These are phyloP conservation scores for Thalassoma bifasciatum DNA, from an alignment of 2,113 vertebrate genomes.

Conservation along the genomic window DNA sequence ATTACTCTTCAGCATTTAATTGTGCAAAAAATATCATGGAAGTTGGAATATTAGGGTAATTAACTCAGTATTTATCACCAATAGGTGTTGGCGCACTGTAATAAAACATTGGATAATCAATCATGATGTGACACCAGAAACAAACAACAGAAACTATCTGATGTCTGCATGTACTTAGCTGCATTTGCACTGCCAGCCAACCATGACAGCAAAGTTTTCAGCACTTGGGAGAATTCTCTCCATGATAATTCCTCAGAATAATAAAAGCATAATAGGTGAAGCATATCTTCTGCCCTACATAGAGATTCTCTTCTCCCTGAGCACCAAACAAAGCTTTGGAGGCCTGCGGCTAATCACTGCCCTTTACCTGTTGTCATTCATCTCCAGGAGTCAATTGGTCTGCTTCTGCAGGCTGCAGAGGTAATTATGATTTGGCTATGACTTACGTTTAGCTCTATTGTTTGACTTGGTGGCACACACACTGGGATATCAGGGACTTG, in stretches of 20 bases:
- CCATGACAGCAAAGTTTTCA: constrained; percentile 34
- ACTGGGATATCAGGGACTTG: constrained; percentile 62
- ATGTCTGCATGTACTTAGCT: constrained; percentile 19
- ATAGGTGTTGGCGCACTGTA: constrained; percentile 7
- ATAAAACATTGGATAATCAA: constrained; percentile 1
- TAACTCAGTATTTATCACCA: constrained; percentile 6
- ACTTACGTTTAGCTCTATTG: constrained; percentile 70
- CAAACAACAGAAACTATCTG: constrained; percentile 6
- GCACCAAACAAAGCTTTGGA: constrained; percentile 68
- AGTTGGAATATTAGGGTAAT: too few relatives aligned
- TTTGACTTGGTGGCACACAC: constrained; percentile 55
- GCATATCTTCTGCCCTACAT: constrained; percentile 70
- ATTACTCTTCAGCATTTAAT: background rate
- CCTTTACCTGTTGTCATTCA: constrained; percentile 78
- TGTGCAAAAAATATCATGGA: too few relatives aligned
- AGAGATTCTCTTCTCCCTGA: constrained; percentile 52
- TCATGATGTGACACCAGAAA: constrained; percentile 11
- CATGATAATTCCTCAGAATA: constrained; percentile 55
- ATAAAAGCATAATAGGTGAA: constrained; percentile 65
- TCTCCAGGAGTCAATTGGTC: constrained; percentile 74
- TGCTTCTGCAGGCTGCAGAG: constrained; percentile 73
- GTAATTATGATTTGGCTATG: constrained; percentile 79
- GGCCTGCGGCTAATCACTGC: constrained; percentile 74
- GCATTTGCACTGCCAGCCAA: background rate
- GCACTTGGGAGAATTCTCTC: constrained; percentile 32